Evolutionary conservation across 2,888 invertebrate genomes (phyloP).

Genomic region (Orthosia gothica): DNA sequence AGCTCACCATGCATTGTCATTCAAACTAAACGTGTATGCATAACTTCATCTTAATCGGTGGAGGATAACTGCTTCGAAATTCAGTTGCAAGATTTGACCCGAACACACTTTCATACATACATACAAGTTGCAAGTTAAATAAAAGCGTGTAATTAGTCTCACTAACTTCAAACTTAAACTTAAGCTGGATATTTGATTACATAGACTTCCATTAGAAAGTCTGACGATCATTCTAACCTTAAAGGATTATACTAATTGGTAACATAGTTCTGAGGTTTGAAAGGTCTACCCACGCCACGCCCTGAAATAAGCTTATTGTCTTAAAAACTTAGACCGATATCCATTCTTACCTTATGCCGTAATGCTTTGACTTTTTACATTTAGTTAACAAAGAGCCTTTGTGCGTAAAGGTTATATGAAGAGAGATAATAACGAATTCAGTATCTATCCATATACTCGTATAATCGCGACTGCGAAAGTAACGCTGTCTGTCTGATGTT

Average conservation of each 20-base stretch:
- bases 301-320: background rate
- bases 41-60: too few species aligned
- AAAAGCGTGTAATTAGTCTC: too few species aligned
- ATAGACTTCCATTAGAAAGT: conserved; percentile 6
- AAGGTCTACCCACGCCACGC: background rate
- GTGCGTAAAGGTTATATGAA: background rate
- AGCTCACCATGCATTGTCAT: too few species aligned
- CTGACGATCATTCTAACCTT: background rate
- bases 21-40: too few species aligned
- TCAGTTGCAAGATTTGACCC: too few species aligned
- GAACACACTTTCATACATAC: too few species aligned
- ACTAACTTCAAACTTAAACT: background rate
- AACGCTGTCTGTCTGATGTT: too few species aligned
- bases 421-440: background rate
- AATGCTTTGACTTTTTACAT: conserved; percentile 5
- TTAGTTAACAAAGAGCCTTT: background rate
- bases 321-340: background rate
- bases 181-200: background rate
- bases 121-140: too few species aligned
- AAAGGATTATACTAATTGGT: background rate
- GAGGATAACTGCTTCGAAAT: too few species aligned
- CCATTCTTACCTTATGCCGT: background rate
- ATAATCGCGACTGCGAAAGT: too few species aligned
- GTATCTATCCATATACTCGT: too few species aligned
- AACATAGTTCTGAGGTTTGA: background rate